Percentiles rank a stretch among this genome's conserved stretches.
Conservation (phyloP, 2,888 invertebrate genomes). For the Cephus spinipes region DNA sequence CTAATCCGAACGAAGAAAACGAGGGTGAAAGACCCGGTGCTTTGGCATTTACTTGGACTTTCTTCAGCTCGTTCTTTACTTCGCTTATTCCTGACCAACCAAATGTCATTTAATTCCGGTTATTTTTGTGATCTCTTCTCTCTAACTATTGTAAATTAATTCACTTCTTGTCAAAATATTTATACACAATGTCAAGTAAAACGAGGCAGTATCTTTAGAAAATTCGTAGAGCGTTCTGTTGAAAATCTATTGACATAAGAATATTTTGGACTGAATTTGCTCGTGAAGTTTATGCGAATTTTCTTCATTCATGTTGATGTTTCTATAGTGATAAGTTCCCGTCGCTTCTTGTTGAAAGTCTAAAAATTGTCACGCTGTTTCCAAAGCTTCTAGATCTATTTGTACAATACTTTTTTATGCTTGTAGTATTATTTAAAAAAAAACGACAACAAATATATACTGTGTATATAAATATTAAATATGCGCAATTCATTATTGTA, state of each 20-base stretch:
- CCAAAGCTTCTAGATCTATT: conserved; percentile 29
- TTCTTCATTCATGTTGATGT: no score
- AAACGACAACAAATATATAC: conserved; percentile 32
- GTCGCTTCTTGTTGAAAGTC: conserved; percentile 19
- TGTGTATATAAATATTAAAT: conserved; percentile 4
- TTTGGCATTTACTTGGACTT: conserved; percentile 86
- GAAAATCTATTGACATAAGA: no score
- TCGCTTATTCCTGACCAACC: conserved; percentile 94
- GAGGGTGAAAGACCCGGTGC: conserved; percentile 72
- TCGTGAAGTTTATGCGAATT: no score
- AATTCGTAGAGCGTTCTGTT: no score
- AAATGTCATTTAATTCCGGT: conserved; percentile 67
- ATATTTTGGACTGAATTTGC: no score
- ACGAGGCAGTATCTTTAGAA: no score
- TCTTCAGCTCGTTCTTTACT: conserved; percentile 92
- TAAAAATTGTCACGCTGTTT: conserved; percentile 19
- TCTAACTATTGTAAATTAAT: conserved; percentile 26
- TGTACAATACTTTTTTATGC: conserved; percentile 36
- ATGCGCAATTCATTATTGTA: conserved; percentile 24
- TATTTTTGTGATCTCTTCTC: not conserved
- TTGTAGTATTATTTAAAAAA: conserved; percentile 31
- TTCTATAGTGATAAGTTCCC: conserved; percentile 20
- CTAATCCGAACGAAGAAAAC: conserved; percentile 60
- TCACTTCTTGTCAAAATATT: conserved; percentile 21
- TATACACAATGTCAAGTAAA: not conserved